Base-by-base conservation (phyloP, 2,888 invertebrate species). In the Arctia plantaginis region DNA sequence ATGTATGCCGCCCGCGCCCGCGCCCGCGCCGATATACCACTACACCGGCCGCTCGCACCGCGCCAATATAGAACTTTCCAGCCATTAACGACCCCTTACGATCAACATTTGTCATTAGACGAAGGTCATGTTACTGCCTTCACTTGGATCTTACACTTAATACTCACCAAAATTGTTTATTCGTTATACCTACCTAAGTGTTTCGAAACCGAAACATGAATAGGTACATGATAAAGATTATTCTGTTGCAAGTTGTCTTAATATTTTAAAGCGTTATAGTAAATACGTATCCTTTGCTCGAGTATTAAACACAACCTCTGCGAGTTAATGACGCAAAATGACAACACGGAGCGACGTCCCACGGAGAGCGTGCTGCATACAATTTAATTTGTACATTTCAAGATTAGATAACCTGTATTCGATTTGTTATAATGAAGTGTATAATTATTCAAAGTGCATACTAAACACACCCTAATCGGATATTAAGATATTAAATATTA, bases 401-500 rank as follows among this genome's bases (percentile, higher is more conserved):
- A 75, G 76, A 77, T 82, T 73, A 82, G 74, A 81, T 86, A 80
- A 86, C 82, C 75, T 80, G 84, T 81, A 81, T 84, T 82, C 86
- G 84, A 89, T 86, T 88, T 88, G 87, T 89, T 87, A 84, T 87
- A 87, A 89, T 86, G 88, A 88, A 90, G 90, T 91, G 88, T 86
- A 89, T 93, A 90, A 94, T 93, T 93, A 92, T 91, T 90, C 87
- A 89, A 90, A 91, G 88, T 89, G 90, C 88, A 90, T 90, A 89
- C 86, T 91, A 90, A 92, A 90, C 89, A 90, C 89, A 88, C 92
- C 90, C 92, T 92, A 92, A 95, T 91, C 89, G 90, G 92, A 93
- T 94, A 95, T 95, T 94, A 94, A 93, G 95, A 93, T 95, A 94
- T 95, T 94, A 95, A 91, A 93, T 93, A 94, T 93, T 90, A 89